Conservation (phyloP, 2,797 vertebrate species). For the Sitta carolinensis region DNA sequence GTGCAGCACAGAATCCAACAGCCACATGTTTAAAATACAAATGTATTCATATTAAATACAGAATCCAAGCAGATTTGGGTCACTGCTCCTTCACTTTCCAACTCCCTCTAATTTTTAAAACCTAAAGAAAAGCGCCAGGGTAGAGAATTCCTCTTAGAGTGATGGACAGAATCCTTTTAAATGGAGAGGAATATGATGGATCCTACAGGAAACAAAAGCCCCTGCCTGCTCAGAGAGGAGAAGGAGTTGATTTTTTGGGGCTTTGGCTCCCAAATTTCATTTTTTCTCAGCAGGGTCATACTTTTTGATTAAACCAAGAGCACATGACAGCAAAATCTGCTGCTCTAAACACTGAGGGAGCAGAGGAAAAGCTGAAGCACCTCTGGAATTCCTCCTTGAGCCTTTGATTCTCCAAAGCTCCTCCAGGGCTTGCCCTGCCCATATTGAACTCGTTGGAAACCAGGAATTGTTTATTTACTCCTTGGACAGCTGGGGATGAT, state of each 20-base stretch:
- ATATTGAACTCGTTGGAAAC: background rate
- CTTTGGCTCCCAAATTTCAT: conserved; percentile 18
- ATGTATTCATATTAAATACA: background rate
- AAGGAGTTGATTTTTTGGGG: background rate
- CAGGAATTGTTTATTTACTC: conserved; percentile 19
- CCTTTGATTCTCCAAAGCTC: background rate
- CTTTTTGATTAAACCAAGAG: conserved; percentile 10
- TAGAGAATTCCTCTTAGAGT: background rate
- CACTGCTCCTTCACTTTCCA: background rate
- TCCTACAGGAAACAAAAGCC: background rate
- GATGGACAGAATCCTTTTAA: background rate
- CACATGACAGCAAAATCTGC: conserved; percentile 10
- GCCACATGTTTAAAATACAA: background rate
- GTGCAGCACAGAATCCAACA: background rate
- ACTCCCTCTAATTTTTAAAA: background rate
- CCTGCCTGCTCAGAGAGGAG: background rate
- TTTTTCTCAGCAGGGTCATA: conserved; percentile 21
- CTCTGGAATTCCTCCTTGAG: conserved; percentile 8
- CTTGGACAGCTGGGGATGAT: background rate
- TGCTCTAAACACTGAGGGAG: background rate
- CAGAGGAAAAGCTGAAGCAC: background rate
- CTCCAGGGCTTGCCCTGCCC: background rate
- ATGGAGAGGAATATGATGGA: background rate
- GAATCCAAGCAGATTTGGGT: background rate
- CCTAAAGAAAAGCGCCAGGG: background rate